phyloP scores from a whole-genome alignment of 2,113 vertebrate genomes.

The Menidia beryllina region DNA sequence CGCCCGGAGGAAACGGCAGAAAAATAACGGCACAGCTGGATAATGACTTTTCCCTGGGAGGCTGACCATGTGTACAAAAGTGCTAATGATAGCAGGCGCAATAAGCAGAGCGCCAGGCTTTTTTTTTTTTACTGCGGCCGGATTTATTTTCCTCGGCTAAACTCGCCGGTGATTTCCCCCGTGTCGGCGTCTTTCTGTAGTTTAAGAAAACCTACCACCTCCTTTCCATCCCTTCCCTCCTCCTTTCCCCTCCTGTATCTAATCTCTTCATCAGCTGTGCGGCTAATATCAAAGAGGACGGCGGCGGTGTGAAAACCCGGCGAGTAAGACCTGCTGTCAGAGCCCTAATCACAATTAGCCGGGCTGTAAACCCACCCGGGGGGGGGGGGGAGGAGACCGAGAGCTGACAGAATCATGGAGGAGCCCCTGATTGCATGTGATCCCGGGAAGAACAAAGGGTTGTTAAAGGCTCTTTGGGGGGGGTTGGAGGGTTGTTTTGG shows the following conservation, averaged over 20 bases:
- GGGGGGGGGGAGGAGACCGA: slow-evolving; percentile 45
- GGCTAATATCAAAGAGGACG: slow-evolving; percentile 74
- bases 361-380: slow-evolving; percentile 66
- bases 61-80: slow-evolving; percentile 80
- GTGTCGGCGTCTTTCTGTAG: slow-evolving; percentile 77
- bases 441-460: slow-evolving; percentile 36
- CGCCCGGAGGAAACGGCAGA: slow-evolving; percentile 73
- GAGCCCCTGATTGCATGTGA: slow-evolving; percentile 65
- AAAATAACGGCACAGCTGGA: slow-evolving; percentile 79
- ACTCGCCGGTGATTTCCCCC: slow-evolving; percentile 80
- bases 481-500: not conserved
- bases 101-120: slow-evolving; percentile 74
- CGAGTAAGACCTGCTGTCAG: slow-evolving; percentile 75
- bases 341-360: slow-evolving; percentile 77
- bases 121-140: slow-evolving; percentile 76
- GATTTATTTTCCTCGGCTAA: slow-evolving; percentile 80
- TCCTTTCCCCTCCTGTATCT: slow-evolving; percentile 57
- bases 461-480: too few species aligned
- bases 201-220: slow-evolving; percentile 66
- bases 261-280: slow-evolving; percentile 77
- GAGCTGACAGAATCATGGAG: slow-evolving; percentile 65
- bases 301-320: slow-evolving; percentile 68
- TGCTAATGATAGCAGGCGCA: slow-evolving; percentile 81
- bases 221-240: not conserved
- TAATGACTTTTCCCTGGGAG: slow-evolving; percentile 82